A percentile compares a stretch with the other conserved stretches of the same genome.
Evolutionary conservation across 23 tunicate species (phyloP).

Genomic region (Halocynthia aurantium): DNA sequence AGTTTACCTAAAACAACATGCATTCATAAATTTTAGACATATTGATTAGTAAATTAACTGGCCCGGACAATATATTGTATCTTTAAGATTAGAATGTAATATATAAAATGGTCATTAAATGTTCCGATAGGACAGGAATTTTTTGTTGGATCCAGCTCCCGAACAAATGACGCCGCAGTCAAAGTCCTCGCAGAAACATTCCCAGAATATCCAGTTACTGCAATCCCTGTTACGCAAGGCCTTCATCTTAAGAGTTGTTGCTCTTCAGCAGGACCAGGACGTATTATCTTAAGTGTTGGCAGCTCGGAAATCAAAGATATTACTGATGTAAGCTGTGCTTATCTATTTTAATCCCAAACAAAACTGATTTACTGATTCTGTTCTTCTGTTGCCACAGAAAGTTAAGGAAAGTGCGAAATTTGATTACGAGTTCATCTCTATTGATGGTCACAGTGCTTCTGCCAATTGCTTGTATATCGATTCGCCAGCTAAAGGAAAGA

Average conservation of each 20-base stretch:
- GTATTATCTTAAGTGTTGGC: slow-evolving; percentile 18
- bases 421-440: neutral
- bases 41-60: too few relatives aligned
- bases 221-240: slow-evolving; percentile 26
- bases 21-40: too few relatives aligned
- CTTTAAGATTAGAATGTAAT: too few relatives aligned
- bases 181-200: slow-evolving; percentile 51
- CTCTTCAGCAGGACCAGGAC: slow-evolving; percentile 43
- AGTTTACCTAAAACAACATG: too few relatives aligned
- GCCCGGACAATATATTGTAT: too few relatives aligned
- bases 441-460: neutral
- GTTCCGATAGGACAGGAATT: slow-evolving; percentile 49
- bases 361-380: too few relatives aligned
- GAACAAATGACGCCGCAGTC: slow-evolving; percentile 64
- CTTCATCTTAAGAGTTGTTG: slow-evolving; percentile 70
- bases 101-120: too few relatives aligned
- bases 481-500: neutral
- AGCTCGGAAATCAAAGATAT: neutral
- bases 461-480: slow-evolving; percentile 5
- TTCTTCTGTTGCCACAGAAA: neutral
- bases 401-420: neutral
- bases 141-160: slow-evolving; percentile 50
- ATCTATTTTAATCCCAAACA: too few relatives aligned
- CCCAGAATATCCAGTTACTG: slow-evolving; percentile 29
- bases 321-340: too few relatives aligned